These are phyloP conservation scores for Hypselothyrea guttata DNA, from an alignment of 2,888 invertebrate genomes.

Conservation along the genomic window DNA sequence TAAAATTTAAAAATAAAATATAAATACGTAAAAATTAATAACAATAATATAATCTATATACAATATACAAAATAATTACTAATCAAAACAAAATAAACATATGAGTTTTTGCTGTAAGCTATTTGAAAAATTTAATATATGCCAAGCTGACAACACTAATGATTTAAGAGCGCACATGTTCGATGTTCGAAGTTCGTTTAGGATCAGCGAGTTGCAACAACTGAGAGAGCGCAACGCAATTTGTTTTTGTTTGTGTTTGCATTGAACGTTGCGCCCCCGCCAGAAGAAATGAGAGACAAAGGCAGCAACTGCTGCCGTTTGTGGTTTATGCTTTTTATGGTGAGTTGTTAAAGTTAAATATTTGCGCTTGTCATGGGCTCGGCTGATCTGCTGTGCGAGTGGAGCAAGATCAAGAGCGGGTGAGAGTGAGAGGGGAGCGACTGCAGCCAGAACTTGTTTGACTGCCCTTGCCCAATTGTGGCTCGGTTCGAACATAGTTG, in stretches of 20 bases:
- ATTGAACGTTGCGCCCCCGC: conserved; percentile 19
- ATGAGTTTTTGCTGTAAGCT: too few relatives aligned
- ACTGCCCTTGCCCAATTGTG: conserved; percentile 68
- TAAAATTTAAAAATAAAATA: too few relatives aligned
- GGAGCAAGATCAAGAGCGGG: neutral
- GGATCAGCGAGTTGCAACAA: conserved; percentile 6
- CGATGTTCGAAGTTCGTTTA: conserved; percentile 17
- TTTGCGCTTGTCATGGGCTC: conserved; percentile 51
- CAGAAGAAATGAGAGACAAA: conserved; percentile 1
- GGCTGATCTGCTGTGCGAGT: conserved; percentile 48
- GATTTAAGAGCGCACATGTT: too few relatives aligned
- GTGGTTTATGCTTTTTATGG: conserved; percentile 52
- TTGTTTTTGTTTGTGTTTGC: conserved; percentile 18
- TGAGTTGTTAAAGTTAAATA: conserved; percentile 74
- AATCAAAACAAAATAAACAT: too few relatives aligned
- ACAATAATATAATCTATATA: too few relatives aligned
- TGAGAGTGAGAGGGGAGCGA: conserved; percentile 1
- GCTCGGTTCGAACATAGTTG: conserved; percentile 23
- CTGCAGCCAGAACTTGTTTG: conserved; percentile 57
- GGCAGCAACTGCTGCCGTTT: conserved; percentile 9
- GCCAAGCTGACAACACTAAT: too few relatives aligned
- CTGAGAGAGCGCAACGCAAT: conserved; percentile 21
- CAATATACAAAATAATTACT: too few relatives aligned
- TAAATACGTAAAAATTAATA: too few relatives aligned
- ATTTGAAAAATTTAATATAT: too few relatives aligned